Percentiles rank a stretch among this genome's conserved stretches.
Conservation (phyloP, 2,113 vertebrate genomes). For the Tichodroma muraria region DNA sequence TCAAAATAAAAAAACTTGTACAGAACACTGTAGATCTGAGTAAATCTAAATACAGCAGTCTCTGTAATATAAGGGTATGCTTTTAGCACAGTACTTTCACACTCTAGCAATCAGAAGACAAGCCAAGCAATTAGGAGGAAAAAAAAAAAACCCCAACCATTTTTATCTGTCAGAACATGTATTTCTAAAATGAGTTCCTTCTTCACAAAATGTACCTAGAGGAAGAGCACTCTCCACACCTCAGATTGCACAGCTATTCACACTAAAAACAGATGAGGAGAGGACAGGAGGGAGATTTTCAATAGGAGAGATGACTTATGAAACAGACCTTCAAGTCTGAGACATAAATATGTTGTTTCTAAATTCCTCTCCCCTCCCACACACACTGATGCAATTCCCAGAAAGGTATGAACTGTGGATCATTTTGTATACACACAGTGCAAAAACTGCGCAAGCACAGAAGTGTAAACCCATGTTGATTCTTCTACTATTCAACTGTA, state of each 20-base stretch:
- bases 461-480: background rate
- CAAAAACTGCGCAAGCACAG: background rate
- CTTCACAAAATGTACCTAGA: constrained; percentile 1
- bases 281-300: background rate
- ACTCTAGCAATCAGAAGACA: constrained; percentile 28
- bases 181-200: constrained; percentile 9
- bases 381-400: background rate
- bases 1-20: constrained; percentile 63
- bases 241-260: constrained; percentile 17
- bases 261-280: background rate
- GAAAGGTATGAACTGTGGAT: background rate
- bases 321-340: background rate
- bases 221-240: background rate
- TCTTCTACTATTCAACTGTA: background rate
- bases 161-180: background rate
- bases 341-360: background rate
- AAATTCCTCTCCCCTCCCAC: background rate
- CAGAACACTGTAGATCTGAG: constrained; percentile 28
- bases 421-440: background rate
- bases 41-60: constrained; percentile 48
- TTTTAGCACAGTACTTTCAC: background rate
- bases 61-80: background rate
- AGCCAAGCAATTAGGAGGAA: background rate
- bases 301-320: background rate
- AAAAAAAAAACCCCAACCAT: background rate